Conservation (phyloP, 2,113 vertebrate species). For the Campylomormyrus tamandua region DNA sequence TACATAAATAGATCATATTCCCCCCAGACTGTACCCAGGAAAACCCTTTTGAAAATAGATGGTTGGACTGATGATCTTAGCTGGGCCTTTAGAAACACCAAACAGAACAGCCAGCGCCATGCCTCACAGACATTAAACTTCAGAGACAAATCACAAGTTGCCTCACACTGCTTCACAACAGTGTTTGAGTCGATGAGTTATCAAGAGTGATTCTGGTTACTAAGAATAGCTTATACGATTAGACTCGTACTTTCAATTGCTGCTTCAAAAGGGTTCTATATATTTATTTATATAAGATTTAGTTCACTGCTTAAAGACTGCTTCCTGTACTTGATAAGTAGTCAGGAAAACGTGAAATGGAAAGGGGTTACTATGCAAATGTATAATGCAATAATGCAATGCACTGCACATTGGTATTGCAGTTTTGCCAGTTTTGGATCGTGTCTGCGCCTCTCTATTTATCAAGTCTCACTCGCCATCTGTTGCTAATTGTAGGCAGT, state of each 20-base stretch:
- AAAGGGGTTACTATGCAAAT: conserved; percentile 5
- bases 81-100: background rate
- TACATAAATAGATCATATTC: background rate
- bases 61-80: background rate
- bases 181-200: background rate
- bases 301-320: background rate
- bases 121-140: background rate
- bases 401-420: background rate
- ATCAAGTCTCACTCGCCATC: conserved; percentile 13
- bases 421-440: conserved; percentile 3
- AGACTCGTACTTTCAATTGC: background rate
- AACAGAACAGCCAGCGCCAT: background rate
- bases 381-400: background rate
- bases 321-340: background rate
- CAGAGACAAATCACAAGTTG: background rate
- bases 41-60: background rate
- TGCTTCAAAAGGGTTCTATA: background rate
- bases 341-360: background rate
- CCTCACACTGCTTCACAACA: background rate
- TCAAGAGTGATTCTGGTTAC: background rate
- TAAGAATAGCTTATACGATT: background rate
- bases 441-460: background rate
- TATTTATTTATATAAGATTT: background rate
- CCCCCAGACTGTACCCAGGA: background rate
- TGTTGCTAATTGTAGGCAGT: conserved; percentile 12